Evolutionary conservation across 2,797 vertebrate species (phyloP), one percentile per base, ranked within the genome.

Genomic region (Tangara arthus): DNA sequence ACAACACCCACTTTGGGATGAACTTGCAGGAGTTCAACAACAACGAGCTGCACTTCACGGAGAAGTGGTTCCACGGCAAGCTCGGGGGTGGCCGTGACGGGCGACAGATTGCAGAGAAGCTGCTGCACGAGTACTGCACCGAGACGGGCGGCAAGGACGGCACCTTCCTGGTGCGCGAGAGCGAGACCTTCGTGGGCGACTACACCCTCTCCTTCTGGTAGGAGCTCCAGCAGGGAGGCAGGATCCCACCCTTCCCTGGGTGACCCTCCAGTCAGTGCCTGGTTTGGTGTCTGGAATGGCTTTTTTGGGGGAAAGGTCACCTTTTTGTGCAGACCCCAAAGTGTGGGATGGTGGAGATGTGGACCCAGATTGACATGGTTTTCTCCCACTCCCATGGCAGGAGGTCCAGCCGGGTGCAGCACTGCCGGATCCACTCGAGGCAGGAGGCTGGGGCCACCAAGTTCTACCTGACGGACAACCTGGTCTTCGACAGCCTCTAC

Each of bases 201-300:
- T 98, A 98, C 96, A 98, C 98, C 39, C 96, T 98, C 71, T 98
- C 98, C 53, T 98, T 98, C 97, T 98, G 98, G 98, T 98, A 97
- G 76, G 97, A 80, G 9, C 23, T 37, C 4, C 16, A 9, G 6
- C 1, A 6, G 20, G 7, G 7, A 49, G 6, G 18, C 11, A 57
- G 17, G 15, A 73, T 81, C 60, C 12, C 27, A 14, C 15, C 15
- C 3, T 69, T 69, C 34, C 79, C 30, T 1, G 18, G 6, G 14
- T 61, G 30, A 32, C 30, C 6, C 21, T 47, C 44, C 46, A 41
- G 32, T 39, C 55, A 39, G 0, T 39, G 6, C 21, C 47, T 6
- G 6, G 2, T 28, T 37, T 49, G 39, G 34, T 50, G 30, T 10
- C 23, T 34, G 47, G 41, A 70, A 56, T 59, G 35, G 49, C 2